Evolutionary conservation across 2,888 invertebrate species (phyloP).

Genomic region (Eumerus sabulonum): DNA sequence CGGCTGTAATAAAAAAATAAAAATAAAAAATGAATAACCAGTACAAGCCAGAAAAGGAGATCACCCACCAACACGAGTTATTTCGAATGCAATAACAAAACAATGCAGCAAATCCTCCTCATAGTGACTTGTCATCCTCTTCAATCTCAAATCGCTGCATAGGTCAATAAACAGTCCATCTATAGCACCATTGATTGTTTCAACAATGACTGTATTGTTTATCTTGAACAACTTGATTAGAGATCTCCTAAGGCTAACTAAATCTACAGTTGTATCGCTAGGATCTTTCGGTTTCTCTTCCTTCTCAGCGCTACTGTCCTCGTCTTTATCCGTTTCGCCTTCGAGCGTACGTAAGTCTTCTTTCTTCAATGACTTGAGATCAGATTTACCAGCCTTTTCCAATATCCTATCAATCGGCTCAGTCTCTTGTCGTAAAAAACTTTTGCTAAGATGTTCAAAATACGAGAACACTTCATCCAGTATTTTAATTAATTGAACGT

Average conservation of each 20-base stretch:
- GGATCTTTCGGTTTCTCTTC: constrained; percentile 55
- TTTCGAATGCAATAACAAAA: constrained; percentile 88
- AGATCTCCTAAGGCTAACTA: constrained; percentile 79
- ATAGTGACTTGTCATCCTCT: constrained; percentile 68
- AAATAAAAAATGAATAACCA: neutral
- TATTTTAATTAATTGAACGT: constrained; percentile 86
- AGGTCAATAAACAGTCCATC: constrained; percentile 69
- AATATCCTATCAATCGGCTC: constrained; percentile 77
- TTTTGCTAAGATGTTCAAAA: constrained; percentile 85
- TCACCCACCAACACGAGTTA: constrained; percentile 83
- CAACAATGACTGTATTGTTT: constrained; percentile 72
- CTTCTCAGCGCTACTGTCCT: constrained; percentile 82
- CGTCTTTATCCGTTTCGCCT: constrained; percentile 92
- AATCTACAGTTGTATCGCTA: constrained; percentile 81
- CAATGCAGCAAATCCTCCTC: constrained; percentile 78
- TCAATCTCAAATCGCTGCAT: constrained; percentile 68
- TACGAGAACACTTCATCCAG: constrained; percentile 88
- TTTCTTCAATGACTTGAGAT: constrained; percentile 82
- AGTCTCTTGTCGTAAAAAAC: constrained; percentile 80
- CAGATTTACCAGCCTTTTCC: constrained; percentile 80
- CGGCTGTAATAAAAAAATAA: constrained; percentile 78
- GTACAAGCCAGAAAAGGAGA: neutral
- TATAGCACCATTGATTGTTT: constrained; percentile 73
- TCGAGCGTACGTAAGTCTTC: constrained; percentile 87
- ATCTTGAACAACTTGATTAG: constrained; percentile 79